A percentile compares a stretch with the other conserved stretches of the same genome.
phyloP scores from a whole-genome alignment of 2,888 invertebrate species.

The Mylabris sibirica region DNA sequence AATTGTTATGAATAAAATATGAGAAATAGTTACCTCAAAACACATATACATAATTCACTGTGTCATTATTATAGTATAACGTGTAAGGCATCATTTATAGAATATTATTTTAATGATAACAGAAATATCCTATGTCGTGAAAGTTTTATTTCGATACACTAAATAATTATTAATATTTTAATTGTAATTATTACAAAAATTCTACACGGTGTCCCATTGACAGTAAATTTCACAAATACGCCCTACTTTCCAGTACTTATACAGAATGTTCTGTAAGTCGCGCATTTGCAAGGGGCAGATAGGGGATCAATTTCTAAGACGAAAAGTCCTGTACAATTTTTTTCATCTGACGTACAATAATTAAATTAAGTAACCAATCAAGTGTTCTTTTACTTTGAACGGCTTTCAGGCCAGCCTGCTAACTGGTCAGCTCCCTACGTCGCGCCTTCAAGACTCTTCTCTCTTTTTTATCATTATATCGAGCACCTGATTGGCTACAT shows the following conservation, averaged over 20 bases:
- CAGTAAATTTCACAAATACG: neutral
- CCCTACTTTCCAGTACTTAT: neutral
- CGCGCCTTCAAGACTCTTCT: too few relatives aligned
- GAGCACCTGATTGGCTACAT: too few relatives aligned
- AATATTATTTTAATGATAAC: neutral
- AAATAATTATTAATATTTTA: neutral
- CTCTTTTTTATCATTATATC: too few relatives aligned
- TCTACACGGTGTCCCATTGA: neutral
- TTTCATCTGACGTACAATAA: too few relatives aligned
- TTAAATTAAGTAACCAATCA: too few relatives aligned
- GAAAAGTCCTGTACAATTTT: too few relatives aligned
- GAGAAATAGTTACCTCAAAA: conserved; percentile 32
- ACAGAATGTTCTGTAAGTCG: too few relatives aligned
- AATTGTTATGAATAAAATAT: conserved; percentile 30
- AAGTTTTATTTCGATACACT: neutral
- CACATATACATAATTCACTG: conserved; percentile 28
- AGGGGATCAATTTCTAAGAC: too few relatives aligned
- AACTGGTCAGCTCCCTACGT: too few relatives aligned
- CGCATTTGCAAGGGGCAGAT: too few relatives aligned
- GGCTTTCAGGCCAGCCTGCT: too few relatives aligned
- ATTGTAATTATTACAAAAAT: neutral
- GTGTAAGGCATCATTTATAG: neutral
- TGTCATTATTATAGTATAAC: neutral
- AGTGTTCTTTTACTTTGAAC: too few relatives aligned
- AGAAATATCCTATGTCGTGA: neutral